These are phyloP conservation scores for Diogma glabrata DNA, from an alignment of 2,888 invertebrate genomes.

Conservation along the genomic window DNA sequence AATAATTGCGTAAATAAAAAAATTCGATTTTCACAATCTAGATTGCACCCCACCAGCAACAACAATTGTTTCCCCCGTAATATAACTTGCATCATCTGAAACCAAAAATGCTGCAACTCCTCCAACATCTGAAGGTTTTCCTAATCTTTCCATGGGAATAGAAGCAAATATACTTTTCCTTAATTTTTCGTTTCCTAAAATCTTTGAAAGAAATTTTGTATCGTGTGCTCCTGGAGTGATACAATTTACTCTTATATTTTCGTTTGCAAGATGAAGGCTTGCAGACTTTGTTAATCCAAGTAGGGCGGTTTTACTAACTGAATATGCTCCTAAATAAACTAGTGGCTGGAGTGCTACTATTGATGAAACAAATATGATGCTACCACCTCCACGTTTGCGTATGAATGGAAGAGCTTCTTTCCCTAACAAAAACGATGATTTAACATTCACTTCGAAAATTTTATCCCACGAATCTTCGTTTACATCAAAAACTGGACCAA, in stretches of 20 bases:
- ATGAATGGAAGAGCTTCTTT: slow-evolving; percentile 80
- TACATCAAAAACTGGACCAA: slow-evolving; percentile 68
- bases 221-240: slow-evolving; percentile 85
- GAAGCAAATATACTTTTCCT: slow-evolving; percentile 43
- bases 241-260: slow-evolving; percentile 86
- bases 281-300: slow-evolving; percentile 79
- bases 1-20: too few relatives aligned
- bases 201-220: slow-evolving; percentile 72
- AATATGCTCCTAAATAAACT: slow-evolving; percentile 70
- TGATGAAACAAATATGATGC: slow-evolving; percentile 79
- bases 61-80: slow-evolving; percentile 46
- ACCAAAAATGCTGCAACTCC: slow-evolving; percentile 69
- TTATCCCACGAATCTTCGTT: slow-evolving; percentile 84
- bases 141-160: slow-evolving; percentile 57
- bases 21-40: slow-evolving; percentile 56
- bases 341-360: slow-evolving; percentile 73
- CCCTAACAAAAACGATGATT: slow-evolving; percentile 73
- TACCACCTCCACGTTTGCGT: slow-evolving; percentile 64
- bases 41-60: slow-evolving; percentile 60
- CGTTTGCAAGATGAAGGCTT: slow-evolving; percentile 59
- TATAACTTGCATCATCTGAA: slow-evolving; percentile 73
- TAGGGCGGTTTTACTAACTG: slow-evolving; percentile 87
- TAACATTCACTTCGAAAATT: slow-evolving; percentile 92
- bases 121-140: slow-evolving; percentile 61
- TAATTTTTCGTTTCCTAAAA: slow-evolving; percentile 45